A percentile compares a stretch with the other conserved stretches of the same genome.
Conservation (phyloP, 2,888 invertebrate species). For the Pharmacophagus antenor region DNA sequence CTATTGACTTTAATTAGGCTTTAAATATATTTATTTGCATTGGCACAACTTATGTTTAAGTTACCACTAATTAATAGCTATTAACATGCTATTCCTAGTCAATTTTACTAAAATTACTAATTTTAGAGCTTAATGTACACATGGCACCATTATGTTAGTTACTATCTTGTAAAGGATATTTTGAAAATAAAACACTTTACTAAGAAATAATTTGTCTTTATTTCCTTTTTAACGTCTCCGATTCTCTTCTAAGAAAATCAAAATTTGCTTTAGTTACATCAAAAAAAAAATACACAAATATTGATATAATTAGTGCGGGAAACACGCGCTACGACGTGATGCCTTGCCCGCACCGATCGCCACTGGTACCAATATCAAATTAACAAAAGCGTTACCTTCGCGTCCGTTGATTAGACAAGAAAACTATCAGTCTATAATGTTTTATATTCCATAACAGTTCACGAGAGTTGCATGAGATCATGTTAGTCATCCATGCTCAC, state of each 20-base stretch:
- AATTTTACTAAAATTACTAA: slow-evolving; percentile 29
- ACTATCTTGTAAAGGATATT: slow-evolving; percentile 18
- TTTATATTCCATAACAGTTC: slow-evolving; percentile 45
- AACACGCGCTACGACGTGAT: too few species aligned
- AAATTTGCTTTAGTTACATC: slow-evolving; percentile 79
- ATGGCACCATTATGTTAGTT: slow-evolving; percentile 8
- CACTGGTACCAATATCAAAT: slow-evolving; percentile 51
- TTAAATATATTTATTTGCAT: slow-evolving; percentile 31
- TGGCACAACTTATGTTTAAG: slow-evolving; percentile 27
- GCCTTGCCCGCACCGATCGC: slow-evolving; percentile 47
- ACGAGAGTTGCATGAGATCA: slow-evolving; percentile 60
- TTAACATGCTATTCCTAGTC: slow-evolving; percentile 28
- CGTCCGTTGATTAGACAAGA: slow-evolving; percentile 43
- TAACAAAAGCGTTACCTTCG: slow-evolving; percentile 52
- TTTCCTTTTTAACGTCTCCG: slow-evolving; percentile 77
- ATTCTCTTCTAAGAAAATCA: slow-evolving; percentile 79
- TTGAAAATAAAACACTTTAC: slow-evolving; percentile 65
- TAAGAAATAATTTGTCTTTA: slow-evolving; percentile 80
- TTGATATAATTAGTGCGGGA: slow-evolving; percentile 60
- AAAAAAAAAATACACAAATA: slow-evolving; percentile 76
- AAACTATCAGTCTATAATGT: slow-evolving; percentile 55
- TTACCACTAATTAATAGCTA: slow-evolving; percentile 30
- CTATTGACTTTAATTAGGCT: slow-evolving; percentile 32
- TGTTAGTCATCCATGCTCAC: slow-evolving; percentile 48
- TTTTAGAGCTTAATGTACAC: slow-evolving; percentile 28